These are phyloP conservation scores for Propithecus perrieri DNA, from an alignment of 2,797 vertebrate genomes.

Conservation along the genomic window DNA sequence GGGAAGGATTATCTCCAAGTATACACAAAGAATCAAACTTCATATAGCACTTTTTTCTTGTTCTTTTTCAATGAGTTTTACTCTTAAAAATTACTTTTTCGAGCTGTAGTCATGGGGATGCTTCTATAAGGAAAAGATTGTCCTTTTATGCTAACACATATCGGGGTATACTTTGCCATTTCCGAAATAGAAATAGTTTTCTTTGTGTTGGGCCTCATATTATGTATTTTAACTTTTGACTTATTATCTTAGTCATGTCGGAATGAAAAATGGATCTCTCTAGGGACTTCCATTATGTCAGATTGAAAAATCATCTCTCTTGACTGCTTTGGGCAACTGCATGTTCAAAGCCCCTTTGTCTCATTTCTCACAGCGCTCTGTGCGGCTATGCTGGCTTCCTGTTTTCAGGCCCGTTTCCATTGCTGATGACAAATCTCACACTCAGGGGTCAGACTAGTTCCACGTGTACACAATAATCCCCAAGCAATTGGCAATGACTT, in stretches of 20 bases:
- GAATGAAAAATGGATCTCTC: constrained; percentile 76
- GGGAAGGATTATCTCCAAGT: background rate
- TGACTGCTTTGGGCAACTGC: constrained; percentile 76
- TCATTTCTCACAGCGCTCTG: constrained; percentile 70
- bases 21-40: background rate
- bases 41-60: background rate
- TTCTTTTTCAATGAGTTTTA: background rate
- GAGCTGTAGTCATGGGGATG: background rate
- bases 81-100: background rate
- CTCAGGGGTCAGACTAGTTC: constrained; percentile 26
- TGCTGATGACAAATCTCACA: constrained; percentile 61
- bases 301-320: constrained; percentile 76
- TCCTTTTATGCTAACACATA: background rate
- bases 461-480: background rate
- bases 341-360: constrained; percentile 65
- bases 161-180: background rate
- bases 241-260: constrained; percentile 76
- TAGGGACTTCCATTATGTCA: constrained; percentile 77
- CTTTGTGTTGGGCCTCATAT: constrained; percentile 46
- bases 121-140: constrained; percentile 21
- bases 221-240: constrained; percentile 72
- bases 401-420: constrained; percentile 57
- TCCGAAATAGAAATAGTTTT: constrained; percentile 59
- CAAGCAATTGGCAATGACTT: constrained; percentile 40
- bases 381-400: background rate